Percentiles rank a stretch among this genome's conserved stretches.
These are phyloP conservation scores for Aphrocallistes beatrix DNA, from an alignment of 37 sponge, comb jelly and placozoan species.

Conservation along the genomic window DNA sequence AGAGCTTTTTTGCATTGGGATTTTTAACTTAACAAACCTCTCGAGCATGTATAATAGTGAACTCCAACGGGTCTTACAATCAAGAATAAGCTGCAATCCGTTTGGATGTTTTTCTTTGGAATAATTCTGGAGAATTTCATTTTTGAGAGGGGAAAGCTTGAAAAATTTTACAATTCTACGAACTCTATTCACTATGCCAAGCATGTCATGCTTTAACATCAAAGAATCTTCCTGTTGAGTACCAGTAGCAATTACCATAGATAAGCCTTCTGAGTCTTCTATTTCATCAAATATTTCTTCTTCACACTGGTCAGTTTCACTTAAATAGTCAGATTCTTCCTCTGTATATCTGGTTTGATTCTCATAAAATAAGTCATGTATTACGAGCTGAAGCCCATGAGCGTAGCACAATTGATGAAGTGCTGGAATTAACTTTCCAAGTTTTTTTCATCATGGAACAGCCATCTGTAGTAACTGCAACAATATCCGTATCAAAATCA, in stretches of 20 bases:
- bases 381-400: no score
- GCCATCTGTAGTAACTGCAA: slow-evolving; percentile 12
- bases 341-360: no score
- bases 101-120: not conserved
- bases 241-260: not conserved
- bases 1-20: not conserved
- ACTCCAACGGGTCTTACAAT: not conserved
- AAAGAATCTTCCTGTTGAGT: not conserved
- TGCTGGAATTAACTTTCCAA: no score
- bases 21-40: not conserved
- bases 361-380: no score
- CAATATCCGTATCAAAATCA: not conserved
- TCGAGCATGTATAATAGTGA: slow-evolving; percentile 1
- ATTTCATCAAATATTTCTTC: no score
- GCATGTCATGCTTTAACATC: not conserved
- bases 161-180: not conserved
- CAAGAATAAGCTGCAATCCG: not conserved
- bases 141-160: not conserved
- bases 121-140: not conserved
- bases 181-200: not conserved
- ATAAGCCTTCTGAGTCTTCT: not conserved
- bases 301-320: no score
- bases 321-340: no score
- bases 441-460: not conserved
- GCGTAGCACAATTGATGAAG: no score